Evolutionary conservation across 2,113 vertebrate species (phyloP).

Genomic region (Forbesichthys agassizii): DNA sequence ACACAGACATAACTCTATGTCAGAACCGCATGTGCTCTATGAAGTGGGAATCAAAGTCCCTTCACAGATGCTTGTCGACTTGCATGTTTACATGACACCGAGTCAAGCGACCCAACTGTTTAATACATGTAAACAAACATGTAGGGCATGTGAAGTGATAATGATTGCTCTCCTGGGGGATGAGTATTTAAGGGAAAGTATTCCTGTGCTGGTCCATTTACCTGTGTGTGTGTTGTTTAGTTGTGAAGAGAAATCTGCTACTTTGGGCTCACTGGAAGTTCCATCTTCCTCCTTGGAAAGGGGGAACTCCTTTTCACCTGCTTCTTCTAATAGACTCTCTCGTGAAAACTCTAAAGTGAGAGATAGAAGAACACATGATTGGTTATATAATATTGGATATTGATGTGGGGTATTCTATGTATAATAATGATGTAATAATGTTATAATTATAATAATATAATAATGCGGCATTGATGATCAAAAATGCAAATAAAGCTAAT

Average conservation of each 20-base stretch:
- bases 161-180: conserved; percentile 9
- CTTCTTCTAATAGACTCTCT: conserved; percentile 71
- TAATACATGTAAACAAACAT: conserved; percentile 39
- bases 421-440: no score
- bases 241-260: conserved; percentile 49
- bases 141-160: neutral
- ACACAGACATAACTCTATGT: no score
- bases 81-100: conserved; percentile 37
- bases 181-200: neutral
- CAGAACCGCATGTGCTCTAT: no score
- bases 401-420: no score
- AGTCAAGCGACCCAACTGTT: conserved; percentile 28
- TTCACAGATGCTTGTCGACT: conserved; percentile 34
- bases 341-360: conserved; percentile 69
- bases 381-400: no score
- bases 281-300: conserved; percentile 56
- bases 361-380: neutral
- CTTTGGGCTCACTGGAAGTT: conserved; percentile 34
- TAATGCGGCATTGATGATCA: no score
- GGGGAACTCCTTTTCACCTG: conserved; percentile 55
- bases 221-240: conserved; percentile 62
- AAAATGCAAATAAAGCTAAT: no score
- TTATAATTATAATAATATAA: no score
- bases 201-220: conserved; percentile 26
- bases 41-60: conserved; percentile 39